Evolutionary conservation across 2,797 vertebrate genomes (phyloP).

Genomic region (Florisuga fusca): DNA sequence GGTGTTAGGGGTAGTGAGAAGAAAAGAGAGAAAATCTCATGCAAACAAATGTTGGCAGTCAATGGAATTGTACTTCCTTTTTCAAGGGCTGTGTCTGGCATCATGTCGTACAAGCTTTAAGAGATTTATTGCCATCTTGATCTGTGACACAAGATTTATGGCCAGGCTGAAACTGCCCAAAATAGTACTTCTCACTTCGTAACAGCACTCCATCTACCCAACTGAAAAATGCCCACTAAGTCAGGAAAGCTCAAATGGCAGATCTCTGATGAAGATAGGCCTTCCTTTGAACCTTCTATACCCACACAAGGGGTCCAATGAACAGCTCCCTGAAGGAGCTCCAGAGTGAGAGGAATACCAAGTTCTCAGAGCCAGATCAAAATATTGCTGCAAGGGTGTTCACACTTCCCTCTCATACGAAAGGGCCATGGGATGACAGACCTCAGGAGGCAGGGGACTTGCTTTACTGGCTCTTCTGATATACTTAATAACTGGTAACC

Average conservation of each 20-base stretch:
- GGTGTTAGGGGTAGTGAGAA: background rate
- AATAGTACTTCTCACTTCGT: conserved; percentile 38
- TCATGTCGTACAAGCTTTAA: conserved; percentile 12
- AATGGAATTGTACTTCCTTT: conserved; percentile 43
- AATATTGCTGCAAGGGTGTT: background rate
- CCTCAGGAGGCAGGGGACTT: background rate
- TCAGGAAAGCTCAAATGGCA: background rate
- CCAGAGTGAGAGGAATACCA: background rate
- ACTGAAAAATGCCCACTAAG: background rate
- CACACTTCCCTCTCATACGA: background rate
- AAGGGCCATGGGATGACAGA: background rate
- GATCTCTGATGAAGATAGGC: background rate
- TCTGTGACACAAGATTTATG: conserved; percentile 67
- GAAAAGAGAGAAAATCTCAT: conserved; percentile 35
- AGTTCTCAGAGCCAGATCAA: background rate
- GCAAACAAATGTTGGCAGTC: conserved; percentile 44
- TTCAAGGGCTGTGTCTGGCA: conserved; percentile 20
- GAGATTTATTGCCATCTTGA: conserved; percentile 65
- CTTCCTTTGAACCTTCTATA: too few species aligned
- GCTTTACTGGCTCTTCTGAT: background rate
- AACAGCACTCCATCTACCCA: conserved; percentile 1
- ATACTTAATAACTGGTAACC: background rate
- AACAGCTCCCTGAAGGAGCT: background rate
- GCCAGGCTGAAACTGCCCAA: conserved; percentile 53
- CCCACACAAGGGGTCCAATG: background rate